phyloP scores from a whole-genome alignment of 2,797 vertebrate species.

The Thunnus albacares region DNA sequence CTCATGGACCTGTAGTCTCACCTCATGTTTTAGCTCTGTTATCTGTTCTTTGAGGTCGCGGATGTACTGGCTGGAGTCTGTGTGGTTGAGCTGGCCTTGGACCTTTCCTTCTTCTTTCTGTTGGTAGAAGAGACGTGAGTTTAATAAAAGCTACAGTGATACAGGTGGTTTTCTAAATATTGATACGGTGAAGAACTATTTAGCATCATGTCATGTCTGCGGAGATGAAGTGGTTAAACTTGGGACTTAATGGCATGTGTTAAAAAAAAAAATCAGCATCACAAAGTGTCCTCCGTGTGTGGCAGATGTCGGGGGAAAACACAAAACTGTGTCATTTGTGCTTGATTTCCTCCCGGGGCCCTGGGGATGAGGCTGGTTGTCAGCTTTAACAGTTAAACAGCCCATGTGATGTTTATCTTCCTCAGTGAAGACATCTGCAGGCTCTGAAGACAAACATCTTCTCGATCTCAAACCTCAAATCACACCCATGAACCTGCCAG shows the following conservation, averaged over 20 bases:
- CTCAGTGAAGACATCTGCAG: conserved; percentile 78
- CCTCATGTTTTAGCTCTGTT: conserved; percentile 95
- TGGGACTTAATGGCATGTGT: background rate
- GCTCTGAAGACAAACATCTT: conserved; percentile 61
- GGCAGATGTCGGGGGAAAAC: conserved; percentile 57
- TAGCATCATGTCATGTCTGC: background rate
- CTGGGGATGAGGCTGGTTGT: conserved; percentile 70
- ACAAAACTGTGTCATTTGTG: conserved; percentile 58
- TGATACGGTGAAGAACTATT: background rate
- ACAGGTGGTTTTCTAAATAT: background rate
- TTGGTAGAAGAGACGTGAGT: conserved; percentile 39
- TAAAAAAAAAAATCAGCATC: conserved; percentile 1
- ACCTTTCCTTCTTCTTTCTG: conserved; percentile 99
- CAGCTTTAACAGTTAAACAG: conserved; percentile 72
- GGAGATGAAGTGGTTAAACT: background rate
- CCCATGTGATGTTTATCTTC: conserved; percentile 79
- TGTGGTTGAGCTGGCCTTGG: conserved; percentile 96
- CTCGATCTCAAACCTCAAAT: conserved; percentile 49
- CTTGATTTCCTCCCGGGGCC: conserved; percentile 73
- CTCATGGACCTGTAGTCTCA: conserved; percentile 74
- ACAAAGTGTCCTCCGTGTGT: background rate
- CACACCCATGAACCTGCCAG: conserved; percentile 36
- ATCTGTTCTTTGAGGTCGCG: conserved; percentile 97
- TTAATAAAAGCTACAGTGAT: background rate
- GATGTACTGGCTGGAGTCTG: conserved; percentile 96